Base-by-base conservation (phyloP, 35 echinoderm and acorn worm species). In the Stichopus chloronotus region DNA sequence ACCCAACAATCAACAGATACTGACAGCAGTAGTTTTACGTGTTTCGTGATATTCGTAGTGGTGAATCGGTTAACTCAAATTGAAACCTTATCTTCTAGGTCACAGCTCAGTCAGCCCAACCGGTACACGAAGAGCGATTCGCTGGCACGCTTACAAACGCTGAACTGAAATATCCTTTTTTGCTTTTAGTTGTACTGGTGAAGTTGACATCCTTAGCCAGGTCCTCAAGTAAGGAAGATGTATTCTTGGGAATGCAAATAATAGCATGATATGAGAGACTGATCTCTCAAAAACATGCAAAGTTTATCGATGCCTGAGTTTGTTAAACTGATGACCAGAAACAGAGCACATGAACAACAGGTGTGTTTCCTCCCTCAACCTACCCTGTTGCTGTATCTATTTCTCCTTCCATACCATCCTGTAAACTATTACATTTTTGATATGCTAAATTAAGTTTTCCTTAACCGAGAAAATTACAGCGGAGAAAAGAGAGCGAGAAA, bases 81-180 rank as follows among this genome's bases (percentile, higher is more conserved):
- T 43, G 30, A 43, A 43, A 43, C 9, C 9, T 91, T 9, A 43
- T 65, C 30, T 91, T 53, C 25, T 8, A 91, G 88, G 86, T 52
- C 17, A 23, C 88, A 76, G 22, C 16, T 8, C 53, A 63, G 52
- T 23, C 88, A 8, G 11, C 52, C 11, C 59, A 63, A 16, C 92
- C 92, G n/a, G 55, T 85, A 13, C 63, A 90, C 7, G 94, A 95
- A 82, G 78, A 85, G 77, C 63, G 94, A 2, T 95, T 95, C 92
- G 94, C 94, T 53, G 94, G 94, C 25, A 95, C 94, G 8, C 72
- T 92, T 1, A 92, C 90, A 5, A 63, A 63, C 20, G 94, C 88
- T 60, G 94, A 95, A 53, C 43, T 91, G 10, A 91, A 91, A 91
- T 91, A 91, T 91, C 88, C 88, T 91, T 91, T 88, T 17, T 58